Evolutionary conservation across 1,140 invertebrate species (phyloP).

Genomic region (Pseudomyrmex sp.): DNA sequence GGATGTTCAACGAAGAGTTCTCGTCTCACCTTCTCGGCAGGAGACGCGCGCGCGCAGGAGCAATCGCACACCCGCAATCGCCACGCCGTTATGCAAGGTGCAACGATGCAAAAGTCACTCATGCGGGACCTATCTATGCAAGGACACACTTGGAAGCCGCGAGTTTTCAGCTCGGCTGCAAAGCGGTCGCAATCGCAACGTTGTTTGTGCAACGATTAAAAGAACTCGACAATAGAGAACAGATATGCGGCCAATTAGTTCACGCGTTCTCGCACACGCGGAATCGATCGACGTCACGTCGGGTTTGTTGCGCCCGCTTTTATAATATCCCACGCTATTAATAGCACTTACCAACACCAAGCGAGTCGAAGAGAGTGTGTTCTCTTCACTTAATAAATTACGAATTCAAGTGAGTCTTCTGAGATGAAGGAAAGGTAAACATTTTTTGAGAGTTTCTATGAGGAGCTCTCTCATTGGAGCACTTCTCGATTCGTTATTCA

Average conservation of each 20-base stretch:
- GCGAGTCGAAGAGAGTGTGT: too few relatives aligned
- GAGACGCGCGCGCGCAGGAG: neutral
- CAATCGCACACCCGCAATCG: conserved; percentile 62
- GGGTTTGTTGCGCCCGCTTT: too few relatives aligned
- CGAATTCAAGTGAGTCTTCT: too few relatives aligned
- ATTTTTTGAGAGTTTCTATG: too few relatives aligned
- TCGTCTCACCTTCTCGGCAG: neutral
- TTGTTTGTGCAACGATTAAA: conserved; percentile 64
- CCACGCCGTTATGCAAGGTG: conserved; percentile 66
- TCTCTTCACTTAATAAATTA: too few relatives aligned
- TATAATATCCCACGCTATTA: too few relatives aligned
- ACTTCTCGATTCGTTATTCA: too few relatives aligned
- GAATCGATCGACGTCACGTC: conserved; percentile 27
- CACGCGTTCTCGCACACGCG: neutral
- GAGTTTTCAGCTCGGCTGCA: conserved; percentile 59
- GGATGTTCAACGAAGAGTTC: conserved; percentile 71
- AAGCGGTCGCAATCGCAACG: conserved; percentile 30
- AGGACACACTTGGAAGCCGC: conserved; percentile 68
- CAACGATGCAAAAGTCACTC: conserved; percentile 74
- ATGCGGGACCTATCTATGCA: conserved; percentile 74
- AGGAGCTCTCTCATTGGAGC: too few relatives aligned
- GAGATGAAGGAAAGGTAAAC: too few relatives aligned
- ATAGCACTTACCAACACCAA: too few relatives aligned
- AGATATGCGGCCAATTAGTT: conserved; percentile 58
- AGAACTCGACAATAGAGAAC: conserved; percentile 72